A percentile compares a stretch with the other conserved stretches of the same genome.
Evolutionary conservation across 1,140 invertebrate genomes (phyloP).

Genomic region (Drosophila pseudoobscura): DNA sequence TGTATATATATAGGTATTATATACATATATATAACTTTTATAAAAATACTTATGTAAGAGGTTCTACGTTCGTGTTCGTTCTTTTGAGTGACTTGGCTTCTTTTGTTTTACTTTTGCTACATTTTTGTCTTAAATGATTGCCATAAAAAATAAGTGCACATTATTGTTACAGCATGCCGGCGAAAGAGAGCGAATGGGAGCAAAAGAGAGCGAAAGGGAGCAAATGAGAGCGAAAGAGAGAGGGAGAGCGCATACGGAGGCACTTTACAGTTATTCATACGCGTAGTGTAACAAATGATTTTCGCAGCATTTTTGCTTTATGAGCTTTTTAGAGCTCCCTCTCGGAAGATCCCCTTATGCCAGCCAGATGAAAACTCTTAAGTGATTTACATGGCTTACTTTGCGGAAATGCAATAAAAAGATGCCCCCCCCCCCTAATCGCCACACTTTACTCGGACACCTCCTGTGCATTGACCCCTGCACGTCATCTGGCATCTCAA

Average conservation of each 20-base stretch:
- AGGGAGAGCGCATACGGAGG: constrained; percentile 25
- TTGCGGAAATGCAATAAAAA: constrained; percentile 72
- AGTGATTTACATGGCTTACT: constrained; percentile 77
- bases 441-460: constrained; percentile 9
- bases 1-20: not conserved
- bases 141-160: constrained; percentile 81
- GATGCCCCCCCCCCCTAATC: constrained; percentile 17
- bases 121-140: constrained; percentile 81
- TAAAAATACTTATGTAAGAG: constrained; percentile 41
- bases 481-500: not conserved
- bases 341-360: no score
- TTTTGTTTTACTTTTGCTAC: constrained; percentile 74
- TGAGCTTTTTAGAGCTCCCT: constrained; percentile 57
- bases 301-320: constrained; percentile 78
- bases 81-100: constrained; percentile 51
- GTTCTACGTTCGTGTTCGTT: constrained; percentile 11
- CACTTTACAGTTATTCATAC: constrained; percentile 80
- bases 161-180: constrained; percentile 64
- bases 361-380: constrained; percentile 53
- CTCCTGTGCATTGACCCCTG: not conserved
- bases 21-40: constrained; percentile 33
- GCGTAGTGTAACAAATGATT: constrained; percentile 80
- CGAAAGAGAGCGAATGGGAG: not conserved
- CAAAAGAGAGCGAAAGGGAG: not conserved
- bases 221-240: not conserved